Percentiles rank a stretch among this genome's conserved stretches.
phyloP scores from a whole-genome alignment of 2,113 vertebrate species.

The Cyanoliseus patagonus region DNA sequence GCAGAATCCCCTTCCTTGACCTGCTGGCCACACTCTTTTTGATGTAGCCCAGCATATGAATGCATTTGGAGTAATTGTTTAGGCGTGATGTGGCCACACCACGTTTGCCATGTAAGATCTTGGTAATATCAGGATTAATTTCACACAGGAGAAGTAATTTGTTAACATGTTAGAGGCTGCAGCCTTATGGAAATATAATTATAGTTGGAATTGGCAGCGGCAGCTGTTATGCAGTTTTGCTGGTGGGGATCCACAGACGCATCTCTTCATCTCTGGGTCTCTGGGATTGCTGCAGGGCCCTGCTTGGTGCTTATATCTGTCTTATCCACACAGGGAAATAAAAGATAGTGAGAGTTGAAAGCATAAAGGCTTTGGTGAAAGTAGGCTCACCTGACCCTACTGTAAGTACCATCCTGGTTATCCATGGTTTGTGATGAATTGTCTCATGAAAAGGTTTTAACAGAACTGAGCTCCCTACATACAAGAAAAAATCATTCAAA shows the following conservation, averaged over 20 bases:
- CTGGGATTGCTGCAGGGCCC: rapidly evolving
- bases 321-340: rapidly evolving
- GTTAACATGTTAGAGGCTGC: neutral
- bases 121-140: neutral
- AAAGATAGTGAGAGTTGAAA: neutral
- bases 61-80: neutral
- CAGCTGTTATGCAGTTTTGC: neutral
- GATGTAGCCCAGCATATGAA: neutral
- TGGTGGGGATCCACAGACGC: neutral
- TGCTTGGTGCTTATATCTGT: rapidly evolving
- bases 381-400: neutral
- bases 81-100: neutral
- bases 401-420: neutral
- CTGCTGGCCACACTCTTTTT: neutral
- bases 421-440: neutral
- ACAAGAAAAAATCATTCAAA: neutral
- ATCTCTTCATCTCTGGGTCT: neutral
- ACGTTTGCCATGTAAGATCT: neutral
- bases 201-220: neutral
- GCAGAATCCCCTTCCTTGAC: neutral
- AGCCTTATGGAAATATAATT: neutral
- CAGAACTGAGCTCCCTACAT: too few relatives aligned
- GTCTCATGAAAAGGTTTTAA: neutral
- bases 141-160: neutral
- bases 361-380: neutral